Conservation (phyloP, 1,140 invertebrate species). For the Adoxophyes honmai region DNA sequence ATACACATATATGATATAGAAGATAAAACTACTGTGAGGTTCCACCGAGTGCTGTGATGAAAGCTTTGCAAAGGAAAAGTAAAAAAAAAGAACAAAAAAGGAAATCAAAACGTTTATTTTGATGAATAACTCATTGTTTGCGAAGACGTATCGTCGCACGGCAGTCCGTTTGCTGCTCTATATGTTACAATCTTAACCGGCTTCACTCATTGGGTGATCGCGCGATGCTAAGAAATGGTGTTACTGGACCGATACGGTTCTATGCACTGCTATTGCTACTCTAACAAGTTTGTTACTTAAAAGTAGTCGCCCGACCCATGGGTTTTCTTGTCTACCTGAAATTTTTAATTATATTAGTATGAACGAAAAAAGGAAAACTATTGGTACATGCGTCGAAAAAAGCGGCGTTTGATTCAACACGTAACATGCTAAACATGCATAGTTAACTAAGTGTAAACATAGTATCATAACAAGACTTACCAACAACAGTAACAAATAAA, state of each 20-base stretch:
- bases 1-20: slow-evolving; percentile 22
- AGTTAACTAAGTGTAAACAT: slow-evolving; percentile 10
- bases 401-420: slow-evolving; percentile 38
- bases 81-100: slow-evolving; percentile 64
- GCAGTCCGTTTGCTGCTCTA: not conserved
- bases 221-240: slow-evolving; percentile 27
- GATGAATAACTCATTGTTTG: slow-evolving; percentile 26
- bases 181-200: slow-evolving; percentile 3
- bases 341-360: slow-evolving; percentile 76
- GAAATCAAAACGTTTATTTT: slow-evolving; percentile 66
- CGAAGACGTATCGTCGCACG: slow-evolving; percentile 3
- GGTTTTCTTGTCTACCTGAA: slow-evolving; percentile 73
- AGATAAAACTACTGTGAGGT: slow-evolving; percentile 57
- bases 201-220: not conserved
- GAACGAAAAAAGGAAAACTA: slow-evolving; percentile 57
- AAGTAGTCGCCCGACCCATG: slow-evolving; percentile 71
- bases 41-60: slow-evolving; percentile 72
- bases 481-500: slow-evolving; percentile 16
- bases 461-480: not conserved
- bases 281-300: slow-evolving; percentile 62
- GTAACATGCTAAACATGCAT: slow-evolving; percentile 51
- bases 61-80: slow-evolving; percentile 65
- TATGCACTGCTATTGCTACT: slow-evolving; percentile 53
- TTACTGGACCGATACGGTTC: slow-evolving; percentile 36
- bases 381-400: slow-evolving; percentile 40